A percentile compares a stretch with the other conserved stretches of the same genome.
phyloP scores from a whole-genome alignment of 92 coral and sea anemone species.

The Montipora capitata region DNA sequence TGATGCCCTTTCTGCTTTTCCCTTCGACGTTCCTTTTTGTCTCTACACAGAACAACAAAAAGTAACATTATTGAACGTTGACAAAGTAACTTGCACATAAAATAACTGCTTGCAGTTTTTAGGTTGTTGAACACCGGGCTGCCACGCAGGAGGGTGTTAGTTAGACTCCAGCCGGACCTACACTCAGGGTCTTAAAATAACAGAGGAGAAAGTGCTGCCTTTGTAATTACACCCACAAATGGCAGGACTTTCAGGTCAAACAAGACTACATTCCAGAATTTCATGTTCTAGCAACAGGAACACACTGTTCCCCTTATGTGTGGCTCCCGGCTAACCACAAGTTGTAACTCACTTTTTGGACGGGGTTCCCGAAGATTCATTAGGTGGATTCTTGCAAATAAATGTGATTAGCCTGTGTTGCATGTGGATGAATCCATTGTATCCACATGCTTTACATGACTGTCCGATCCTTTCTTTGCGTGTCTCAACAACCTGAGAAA shows the following conservation, averaged over 20 bases:
- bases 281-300: too few relatives aligned
- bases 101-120: too few relatives aligned
- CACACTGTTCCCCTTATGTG: neutral
- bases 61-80: too few relatives aligned
- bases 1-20: constrained; percentile 88
- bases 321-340: neutral
- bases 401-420: constrained; percentile 96
- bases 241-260: too few relatives aligned
- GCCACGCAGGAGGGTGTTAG: too few relatives aligned
- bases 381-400: constrained; percentile 97
- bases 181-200: too few relatives aligned
- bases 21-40: constrained; percentile 88
- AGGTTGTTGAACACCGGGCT: too few relatives aligned
- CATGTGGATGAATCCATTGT: constrained; percentile 82
- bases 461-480: constrained; percentile 96
- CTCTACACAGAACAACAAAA: constrained; percentile 62
- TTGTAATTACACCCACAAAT: too few relatives aligned
- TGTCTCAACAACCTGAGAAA: constrained; percentile 81
- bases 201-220: too few relatives aligned
- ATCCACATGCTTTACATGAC: constrained; percentile 94
- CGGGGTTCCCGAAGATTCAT: constrained; percentile 91
- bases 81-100: too few relatives aligned
- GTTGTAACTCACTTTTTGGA: constrained; percentile 88
- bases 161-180: too few relatives aligned
- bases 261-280: too few relatives aligned